A percentile compares a stretch with the other conserved stretches of the same genome.
phyloP scores from a whole-genome alignment of 2,888 invertebrate genomes.

The Hydriomena furcata region DNA sequence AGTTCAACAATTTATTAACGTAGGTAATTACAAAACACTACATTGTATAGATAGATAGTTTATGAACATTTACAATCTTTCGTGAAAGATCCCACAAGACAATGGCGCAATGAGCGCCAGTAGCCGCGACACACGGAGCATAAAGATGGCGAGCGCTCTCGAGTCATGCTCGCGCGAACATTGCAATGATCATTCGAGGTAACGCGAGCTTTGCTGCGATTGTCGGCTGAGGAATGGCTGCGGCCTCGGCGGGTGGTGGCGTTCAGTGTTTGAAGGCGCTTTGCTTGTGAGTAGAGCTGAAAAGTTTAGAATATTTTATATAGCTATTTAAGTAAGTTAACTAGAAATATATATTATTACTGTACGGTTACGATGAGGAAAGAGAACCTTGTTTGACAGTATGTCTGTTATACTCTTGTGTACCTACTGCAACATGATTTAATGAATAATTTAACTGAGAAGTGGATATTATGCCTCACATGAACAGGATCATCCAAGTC shows the following conservation, averaged over 20 bases:
- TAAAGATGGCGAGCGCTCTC: slow-evolving; percentile 38
- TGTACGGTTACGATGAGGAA: too few species aligned
- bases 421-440: too few species aligned
- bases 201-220: slow-evolving; percentile 13
- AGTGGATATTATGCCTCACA: too few species aligned
- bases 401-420: too few species aligned
- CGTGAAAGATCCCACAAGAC: slow-evolving; percentile 42
- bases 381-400: too few species aligned
- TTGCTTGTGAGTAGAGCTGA: slow-evolving; percentile 64
- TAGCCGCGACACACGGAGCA: slow-evolving; percentile 62
- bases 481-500: slow-evolving; percentile 61
- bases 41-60: not conserved
- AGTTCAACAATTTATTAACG: slow-evolving; percentile 10
- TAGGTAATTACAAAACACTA: slow-evolving; percentile 6
- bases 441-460: too few species aligned
- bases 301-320: too few species aligned
- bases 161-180: slow-evolving; percentile 20
- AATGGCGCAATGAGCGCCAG: slow-evolving; percentile 57
- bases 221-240: slow-evolving; percentile 18
- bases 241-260: slow-evolving; percentile 30
- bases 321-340: too few species aligned
- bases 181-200: slow-evolving; percentile 3
- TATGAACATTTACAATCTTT: slow-evolving; percentile 18
- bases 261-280: slow-evolving; percentile 47
- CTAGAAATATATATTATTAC: too few species aligned